phyloP scores from a whole-genome alignment of 2,888 invertebrate species.

The Nezara viridula region DNA sequence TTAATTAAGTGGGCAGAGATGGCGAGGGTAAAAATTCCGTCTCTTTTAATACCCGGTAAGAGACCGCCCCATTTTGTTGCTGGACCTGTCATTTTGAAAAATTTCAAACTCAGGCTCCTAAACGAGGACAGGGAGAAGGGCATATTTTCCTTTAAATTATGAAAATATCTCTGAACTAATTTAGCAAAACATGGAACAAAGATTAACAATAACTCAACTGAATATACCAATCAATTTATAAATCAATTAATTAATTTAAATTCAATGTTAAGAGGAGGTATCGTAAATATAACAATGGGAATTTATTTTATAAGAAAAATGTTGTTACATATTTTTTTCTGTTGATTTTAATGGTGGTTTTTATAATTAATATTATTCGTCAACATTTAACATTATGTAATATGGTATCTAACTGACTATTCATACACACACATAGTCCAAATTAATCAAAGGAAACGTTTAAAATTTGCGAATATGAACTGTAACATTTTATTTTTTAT shows the following conservation, averaged over 20 bases:
- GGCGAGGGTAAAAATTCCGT: background rate
- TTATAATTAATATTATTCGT: too few species aligned
- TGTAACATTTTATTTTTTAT: too few species aligned
- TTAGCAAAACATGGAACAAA: background rate
- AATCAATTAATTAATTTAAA: background rate
- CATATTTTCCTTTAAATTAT: background rate
- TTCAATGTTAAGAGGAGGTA: too few species aligned
- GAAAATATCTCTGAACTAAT: background rate
- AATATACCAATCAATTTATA: background rate
- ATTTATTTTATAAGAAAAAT: too few species aligned
- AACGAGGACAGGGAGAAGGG: background rate
- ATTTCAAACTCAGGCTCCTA: constrained; percentile 21
- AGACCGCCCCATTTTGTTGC: background rate
- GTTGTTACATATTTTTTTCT: too few species aligned
- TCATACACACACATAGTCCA: too few species aligned
- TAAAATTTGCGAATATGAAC: too few species aligned
- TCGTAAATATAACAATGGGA: too few species aligned
- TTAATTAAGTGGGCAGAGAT: constrained; percentile 33
- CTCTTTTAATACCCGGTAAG: constrained; percentile 26
- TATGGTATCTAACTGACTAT: too few species aligned
- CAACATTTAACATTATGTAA: too few species aligned
- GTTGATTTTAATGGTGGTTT: too few species aligned
- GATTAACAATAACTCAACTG: background rate
- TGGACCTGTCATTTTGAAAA: constrained; percentile 12
- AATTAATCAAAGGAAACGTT: too few species aligned